Conservation (phyloP, 2,797 vertebrate genomes). For the Psittacula echo region DNA sequence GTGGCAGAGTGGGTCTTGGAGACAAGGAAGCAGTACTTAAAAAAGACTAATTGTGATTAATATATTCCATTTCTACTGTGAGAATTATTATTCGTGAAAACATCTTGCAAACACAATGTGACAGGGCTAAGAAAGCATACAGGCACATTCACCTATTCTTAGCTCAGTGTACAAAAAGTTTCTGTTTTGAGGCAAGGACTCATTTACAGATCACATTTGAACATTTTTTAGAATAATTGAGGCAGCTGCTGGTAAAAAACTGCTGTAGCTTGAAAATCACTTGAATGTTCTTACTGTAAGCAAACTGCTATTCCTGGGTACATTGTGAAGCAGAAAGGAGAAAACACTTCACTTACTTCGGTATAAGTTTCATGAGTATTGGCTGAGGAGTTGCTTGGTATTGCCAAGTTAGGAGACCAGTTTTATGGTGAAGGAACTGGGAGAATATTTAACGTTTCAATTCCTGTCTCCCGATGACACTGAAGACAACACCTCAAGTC, state of each 20-base stretch:
- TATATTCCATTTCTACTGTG: not conserved
- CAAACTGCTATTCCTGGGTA: not conserved
- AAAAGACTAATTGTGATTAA: not conserved
- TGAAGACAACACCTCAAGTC: not conserved
- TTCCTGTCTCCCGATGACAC: accelerated
- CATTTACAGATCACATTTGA: conserved; percentile 20
- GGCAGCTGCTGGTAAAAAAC: not conserved
- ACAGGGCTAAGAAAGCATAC: not conserved
- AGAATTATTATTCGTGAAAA: not conserved
- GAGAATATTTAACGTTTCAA: not conserved
- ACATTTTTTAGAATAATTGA: conserved; percentile 18
- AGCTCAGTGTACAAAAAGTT: not conserved
- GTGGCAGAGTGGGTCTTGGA: not conserved
- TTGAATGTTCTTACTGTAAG: not conserved
- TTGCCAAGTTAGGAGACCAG: not conserved
- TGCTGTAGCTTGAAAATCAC: not conserved
- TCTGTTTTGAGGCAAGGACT: not conserved
- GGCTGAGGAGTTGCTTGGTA: not conserved
- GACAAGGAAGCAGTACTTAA: not conserved
- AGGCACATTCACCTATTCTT: conserved; percentile 25
- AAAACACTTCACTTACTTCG: not conserved
- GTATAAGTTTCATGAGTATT: not conserved
- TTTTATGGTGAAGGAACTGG: not conserved
- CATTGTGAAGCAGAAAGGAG: not conserved
- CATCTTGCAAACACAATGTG: conserved; percentile 23